Percentiles rank a stretch among this genome's conserved stretches.
Conservation (phyloP, 2,888 invertebrate species). For the Drosophila prostipennis region DNA sequence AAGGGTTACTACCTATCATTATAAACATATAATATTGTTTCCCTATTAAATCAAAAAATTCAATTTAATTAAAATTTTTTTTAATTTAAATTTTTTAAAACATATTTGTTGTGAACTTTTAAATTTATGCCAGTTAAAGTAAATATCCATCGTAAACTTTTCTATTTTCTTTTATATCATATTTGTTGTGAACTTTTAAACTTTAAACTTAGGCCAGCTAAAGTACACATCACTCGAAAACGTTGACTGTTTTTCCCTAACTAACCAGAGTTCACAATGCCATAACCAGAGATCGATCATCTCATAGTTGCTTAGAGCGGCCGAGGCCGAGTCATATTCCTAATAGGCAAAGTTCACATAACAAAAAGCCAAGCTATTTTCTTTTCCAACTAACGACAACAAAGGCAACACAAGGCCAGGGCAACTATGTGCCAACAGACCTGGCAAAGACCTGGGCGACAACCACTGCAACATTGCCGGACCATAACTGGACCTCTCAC, state of each 20-base stretch:
- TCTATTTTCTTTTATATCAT: too few species aligned
- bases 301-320: slow-evolving; percentile 5
- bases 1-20: too few species aligned
- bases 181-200: background rate
- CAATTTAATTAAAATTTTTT: too few species aligned
- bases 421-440: slow-evolving; percentile 6
- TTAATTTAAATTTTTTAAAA: too few species aligned
- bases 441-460: slow-evolving; percentile 18
- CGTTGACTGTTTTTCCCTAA: background rate
- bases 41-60: too few species aligned
- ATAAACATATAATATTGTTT: too few species aligned
- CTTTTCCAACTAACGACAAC: slow-evolving; percentile 38
- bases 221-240: background rate
- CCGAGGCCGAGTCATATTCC: slow-evolving; percentile 42
- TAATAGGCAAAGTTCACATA: slow-evolving; percentile 75
- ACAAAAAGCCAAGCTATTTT: slow-evolving; percentile 19
- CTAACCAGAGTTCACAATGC: slow-evolving; percentile 6
- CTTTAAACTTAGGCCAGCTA: background rate
- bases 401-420: slow-evolving; percentile 34
- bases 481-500: slow-evolving; percentile 80
- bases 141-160: too few species aligned
- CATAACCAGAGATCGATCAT: slow-evolving; percentile 25
- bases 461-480: slow-evolving; percentile 64
- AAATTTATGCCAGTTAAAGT: too few species aligned
- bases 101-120: too few species aligned